Evolutionary conservation across 2,797 vertebrate species (phyloP).

Genomic region (Leptodactylus fallax): DNA sequence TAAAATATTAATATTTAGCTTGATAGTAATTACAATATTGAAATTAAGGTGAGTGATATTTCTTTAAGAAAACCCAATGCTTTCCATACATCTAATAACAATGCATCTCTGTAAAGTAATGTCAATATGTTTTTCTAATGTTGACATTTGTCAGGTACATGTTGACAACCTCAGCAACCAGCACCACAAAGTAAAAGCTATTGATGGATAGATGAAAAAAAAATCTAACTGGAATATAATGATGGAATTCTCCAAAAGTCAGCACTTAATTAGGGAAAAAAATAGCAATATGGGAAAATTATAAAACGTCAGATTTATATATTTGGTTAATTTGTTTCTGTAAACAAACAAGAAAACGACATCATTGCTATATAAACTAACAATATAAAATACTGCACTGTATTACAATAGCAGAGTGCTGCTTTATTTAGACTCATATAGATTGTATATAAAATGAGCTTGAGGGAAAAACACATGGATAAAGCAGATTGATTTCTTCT

Average conservation of each 20-base stretch:
- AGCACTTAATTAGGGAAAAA: not conserved
- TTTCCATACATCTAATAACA: too few species aligned
- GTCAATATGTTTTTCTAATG: not conserved
- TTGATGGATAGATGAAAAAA: not conserved
- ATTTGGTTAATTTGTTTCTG: not conserved
- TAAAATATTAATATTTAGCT: too few species aligned
- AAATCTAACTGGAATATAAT: not conserved
- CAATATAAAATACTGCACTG: not conserved
- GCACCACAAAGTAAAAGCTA: not conserved
- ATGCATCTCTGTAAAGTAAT: not conserved
- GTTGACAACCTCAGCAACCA: not conserved
- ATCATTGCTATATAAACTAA: not conserved
- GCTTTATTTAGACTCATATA: not conserved
- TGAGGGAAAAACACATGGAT: not conserved
- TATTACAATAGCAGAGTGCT: not conserved
- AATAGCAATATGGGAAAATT: not conserved
- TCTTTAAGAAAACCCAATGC: too few species aligned
- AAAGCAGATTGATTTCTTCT: conserved; percentile 20
- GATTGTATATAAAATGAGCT: conserved; percentile 19
- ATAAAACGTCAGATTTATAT: not conserved
- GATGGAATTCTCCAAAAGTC: not conserved
- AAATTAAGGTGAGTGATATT: too few species aligned
- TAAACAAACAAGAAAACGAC: not conserved
- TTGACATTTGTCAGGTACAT: not conserved
- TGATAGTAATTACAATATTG: too few species aligned